A percentile compares a stretch with the other conserved stretches of the same genome.
These are phyloP conservation scores for Tribolium castaneum DNA, from an alignment of 1,140 invertebrate genomes.

Conservation along the genomic window DNA sequence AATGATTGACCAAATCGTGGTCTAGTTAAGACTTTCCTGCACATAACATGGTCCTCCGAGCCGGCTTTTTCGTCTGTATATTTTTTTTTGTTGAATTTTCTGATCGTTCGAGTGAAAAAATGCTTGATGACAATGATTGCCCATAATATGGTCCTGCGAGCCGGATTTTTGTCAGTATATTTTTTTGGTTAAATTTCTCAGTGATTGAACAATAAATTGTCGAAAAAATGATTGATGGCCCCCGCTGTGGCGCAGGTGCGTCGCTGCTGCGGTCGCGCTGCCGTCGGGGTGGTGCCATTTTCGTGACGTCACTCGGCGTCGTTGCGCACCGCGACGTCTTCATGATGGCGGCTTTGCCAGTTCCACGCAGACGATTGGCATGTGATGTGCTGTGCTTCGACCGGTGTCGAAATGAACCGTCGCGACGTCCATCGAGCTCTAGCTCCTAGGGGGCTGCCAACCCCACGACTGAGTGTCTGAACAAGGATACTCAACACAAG, in stretches of 20 bases:
- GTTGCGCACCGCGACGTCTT: slow-evolving; percentile 9
- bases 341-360: slow-evolving; percentile 48
- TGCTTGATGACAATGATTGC: no score
- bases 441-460: background rate
- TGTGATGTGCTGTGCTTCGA: slow-evolving; percentile 41
- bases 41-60: no score
- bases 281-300: slow-evolving; percentile 56
- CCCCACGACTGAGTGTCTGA: slow-evolving; percentile 35
- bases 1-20: no score
- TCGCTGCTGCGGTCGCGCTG: slow-evolving; percentile 46
- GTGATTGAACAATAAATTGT: no score
- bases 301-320: slow-evolving; percentile 46
- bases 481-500: slow-evolving; percentile 2
- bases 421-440: slow-evolving; percentile 1
- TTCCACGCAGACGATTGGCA: slow-evolving; percentile 43
- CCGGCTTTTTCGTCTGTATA: no score
- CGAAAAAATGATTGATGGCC: slow-evolving; percentile 38
- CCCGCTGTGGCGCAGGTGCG: slow-evolving; percentile 28
- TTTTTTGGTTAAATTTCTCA: no score
- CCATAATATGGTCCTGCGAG: no score
- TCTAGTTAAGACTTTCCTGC: no score
- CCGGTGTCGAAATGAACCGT: slow-evolving; percentile 36
- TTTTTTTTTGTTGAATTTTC: no score
- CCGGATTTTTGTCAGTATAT: no score
- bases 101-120: no score